These are phyloP conservation scores for Alouatta palliata DNA, from an alignment of 2,113 vertebrate species.

Conservation along the genomic window DNA sequence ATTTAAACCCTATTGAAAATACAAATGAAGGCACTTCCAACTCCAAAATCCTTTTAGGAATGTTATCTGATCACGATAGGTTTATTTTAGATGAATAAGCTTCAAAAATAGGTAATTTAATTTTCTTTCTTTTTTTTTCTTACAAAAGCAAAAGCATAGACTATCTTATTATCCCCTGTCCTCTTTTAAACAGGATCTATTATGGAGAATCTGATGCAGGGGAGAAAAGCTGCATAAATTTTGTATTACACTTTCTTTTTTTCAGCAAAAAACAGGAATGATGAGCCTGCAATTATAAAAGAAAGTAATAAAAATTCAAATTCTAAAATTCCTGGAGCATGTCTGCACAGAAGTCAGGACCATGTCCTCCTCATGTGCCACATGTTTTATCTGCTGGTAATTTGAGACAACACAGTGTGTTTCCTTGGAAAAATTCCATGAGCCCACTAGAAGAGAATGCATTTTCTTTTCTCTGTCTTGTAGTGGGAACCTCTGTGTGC, in stretches of 20 bases:
- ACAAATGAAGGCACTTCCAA: not conserved
- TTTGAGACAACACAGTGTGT: not conserved
- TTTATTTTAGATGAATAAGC: not conserved
- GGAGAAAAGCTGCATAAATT: not conserved
- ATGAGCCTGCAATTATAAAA: not conserved
- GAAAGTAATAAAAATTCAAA: not conserved
- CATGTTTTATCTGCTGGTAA: not conserved
- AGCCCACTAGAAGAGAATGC: not conserved
- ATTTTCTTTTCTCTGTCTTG: not conserved
- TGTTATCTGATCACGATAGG: not conserved
- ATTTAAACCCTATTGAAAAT: not conserved
- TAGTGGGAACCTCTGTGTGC: not conserved
- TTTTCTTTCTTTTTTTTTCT: not conserved
- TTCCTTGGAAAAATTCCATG: not conserved
- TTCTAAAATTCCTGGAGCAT: not conserved
- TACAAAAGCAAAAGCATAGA: not conserved
- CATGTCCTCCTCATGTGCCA: not conserved
- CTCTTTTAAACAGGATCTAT: not conserved
- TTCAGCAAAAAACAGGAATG: not conserved
- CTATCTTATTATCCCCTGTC: not conserved
- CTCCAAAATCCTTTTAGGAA: not conserved
- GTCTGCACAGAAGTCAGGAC: not conserved
- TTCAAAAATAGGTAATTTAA: not conserved
- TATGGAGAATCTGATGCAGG: not conserved
- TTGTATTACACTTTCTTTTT: not conserved